Evolutionary conservation across 2,888 invertebrate genomes (phyloP).

Genomic region (Rugalucina vietnamica): DNA sequence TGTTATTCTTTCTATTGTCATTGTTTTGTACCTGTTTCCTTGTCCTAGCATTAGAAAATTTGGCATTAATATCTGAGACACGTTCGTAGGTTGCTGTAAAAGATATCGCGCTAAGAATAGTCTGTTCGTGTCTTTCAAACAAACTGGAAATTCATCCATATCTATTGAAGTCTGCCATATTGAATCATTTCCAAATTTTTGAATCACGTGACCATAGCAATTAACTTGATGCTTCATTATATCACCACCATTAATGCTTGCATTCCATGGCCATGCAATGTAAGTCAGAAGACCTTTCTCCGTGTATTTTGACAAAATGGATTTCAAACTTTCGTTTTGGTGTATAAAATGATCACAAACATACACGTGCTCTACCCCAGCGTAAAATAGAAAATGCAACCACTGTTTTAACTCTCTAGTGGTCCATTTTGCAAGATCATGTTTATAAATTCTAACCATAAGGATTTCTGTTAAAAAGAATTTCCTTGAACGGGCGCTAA

Average conservation of each 20-base stretch:
- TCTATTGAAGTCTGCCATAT: slow-evolving; percentile 67
- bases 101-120: slow-evolving; percentile 61
- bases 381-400: slow-evolving; percentile 57
- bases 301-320: slow-evolving; percentile 29
- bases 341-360: slow-evolving; percentile 55
- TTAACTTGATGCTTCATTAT: slow-evolving; percentile 63
- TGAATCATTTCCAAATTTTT: slow-evolving; percentile 32
- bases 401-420: slow-evolving; percentile 58
- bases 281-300: slow-evolving; percentile 40
- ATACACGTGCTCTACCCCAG: slow-evolving; percentile 57
- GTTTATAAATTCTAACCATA: slow-evolving; percentile 41
- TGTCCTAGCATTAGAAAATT: slow-evolving; percentile 68
- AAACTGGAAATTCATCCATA: slow-evolving; percentile 70
- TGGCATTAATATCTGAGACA: slow-evolving; percentile 33
- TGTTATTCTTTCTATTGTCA: slow-evolving; percentile 62
- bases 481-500: no score
- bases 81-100: slow-evolving; percentile 23
- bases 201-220: slow-evolving; percentile 64
- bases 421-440: slow-evolving; percentile 53
- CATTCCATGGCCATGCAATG: slow-evolving; percentile 30
- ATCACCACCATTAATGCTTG: slow-evolving; percentile 21
- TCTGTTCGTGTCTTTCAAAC: slow-evolving; percentile 46
- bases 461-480: slow-evolving; percentile 24
- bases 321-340: slow-evolving; percentile 24
- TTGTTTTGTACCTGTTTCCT: slow-evolving; percentile 54